Evolutionary conservation across 2,113 vertebrate genomes (phyloP).

Genomic region (Eleginops maclovinus): DNA sequence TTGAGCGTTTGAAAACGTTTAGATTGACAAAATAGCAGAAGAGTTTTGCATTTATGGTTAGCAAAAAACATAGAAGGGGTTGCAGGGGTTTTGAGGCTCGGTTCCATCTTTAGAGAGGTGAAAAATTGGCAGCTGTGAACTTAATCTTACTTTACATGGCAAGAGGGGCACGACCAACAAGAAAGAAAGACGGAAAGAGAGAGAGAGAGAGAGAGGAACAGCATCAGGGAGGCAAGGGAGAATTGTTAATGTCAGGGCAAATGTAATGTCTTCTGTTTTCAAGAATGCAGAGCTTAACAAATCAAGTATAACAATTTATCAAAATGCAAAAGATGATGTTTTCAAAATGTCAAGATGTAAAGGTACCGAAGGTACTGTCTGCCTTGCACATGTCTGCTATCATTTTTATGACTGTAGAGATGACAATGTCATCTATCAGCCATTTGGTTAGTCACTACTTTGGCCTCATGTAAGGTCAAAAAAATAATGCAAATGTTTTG

Average conservation of each 20-base stretch:
- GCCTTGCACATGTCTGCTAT: too few species aligned
- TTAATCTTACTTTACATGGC: constrained; percentile 67
- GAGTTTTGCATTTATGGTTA: neutral
- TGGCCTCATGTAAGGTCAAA: neutral
- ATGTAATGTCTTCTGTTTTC: constrained; percentile 8
- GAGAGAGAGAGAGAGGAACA: constrained; percentile 23
- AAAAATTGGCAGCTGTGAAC: constrained; percentile 44
- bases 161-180: constrained; percentile 36
- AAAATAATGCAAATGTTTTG: constrained; percentile 6
- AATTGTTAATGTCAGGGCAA: constrained; percentile 20
- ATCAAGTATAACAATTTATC: too few species aligned
- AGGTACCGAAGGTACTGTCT: too few species aligned
- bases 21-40: neutral
- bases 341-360: too few species aligned
- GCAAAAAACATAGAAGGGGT: too few species aligned
- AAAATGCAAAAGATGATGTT: too few species aligned
- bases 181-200: constrained; percentile 21
- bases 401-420: too few species aligned
- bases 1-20: neutral
- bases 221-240: constrained; percentile 26
- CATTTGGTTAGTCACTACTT: too few species aligned
- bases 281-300: too few species aligned
- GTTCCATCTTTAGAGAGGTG: constrained; percentile 56
- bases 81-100: constrained; percentile 60
- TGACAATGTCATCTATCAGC: too few species aligned